A percentile compares a stretch with the other conserved stretches of the same genome.
Conservation (phyloP, 2,113 vertebrate genomes). For the Benitochromis conjunctus region DNA sequence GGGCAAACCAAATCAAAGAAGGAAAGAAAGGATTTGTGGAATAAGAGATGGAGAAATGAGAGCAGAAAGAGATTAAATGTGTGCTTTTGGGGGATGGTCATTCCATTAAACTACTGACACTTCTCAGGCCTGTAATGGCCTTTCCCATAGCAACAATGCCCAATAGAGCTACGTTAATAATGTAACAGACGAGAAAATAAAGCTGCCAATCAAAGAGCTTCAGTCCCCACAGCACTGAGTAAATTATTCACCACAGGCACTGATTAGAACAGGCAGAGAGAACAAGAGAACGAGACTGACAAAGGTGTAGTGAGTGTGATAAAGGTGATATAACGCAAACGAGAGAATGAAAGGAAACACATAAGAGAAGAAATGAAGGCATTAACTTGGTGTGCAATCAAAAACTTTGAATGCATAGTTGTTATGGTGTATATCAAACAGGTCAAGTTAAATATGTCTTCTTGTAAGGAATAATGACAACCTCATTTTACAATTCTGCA, state of each 20-base stretch:
- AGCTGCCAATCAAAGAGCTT: constrained; percentile 71
- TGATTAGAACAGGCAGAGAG: constrained; percentile 64
- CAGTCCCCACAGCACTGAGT: constrained; percentile 55
- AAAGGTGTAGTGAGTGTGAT: constrained; percentile 38
- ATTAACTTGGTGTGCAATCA: constrained; percentile 28
- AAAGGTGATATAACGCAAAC: constrained; percentile 3
- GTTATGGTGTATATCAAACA: constrained; percentile 6
- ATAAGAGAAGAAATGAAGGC: not conserved
- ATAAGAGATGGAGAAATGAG: not conserved
- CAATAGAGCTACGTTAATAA: constrained; percentile 65
- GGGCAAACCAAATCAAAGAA: not conserved
- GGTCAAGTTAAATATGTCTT: not conserved
- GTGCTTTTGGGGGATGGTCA: not conserved
- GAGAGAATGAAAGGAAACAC: not conserved
- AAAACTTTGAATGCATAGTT: not conserved
- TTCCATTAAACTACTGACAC: constrained; percentile 33
- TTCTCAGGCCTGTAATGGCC: constrained; percentile 29
- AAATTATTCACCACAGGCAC: constrained; percentile 74
- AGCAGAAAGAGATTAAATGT: not conserved
- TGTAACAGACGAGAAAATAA: constrained; percentile 67
- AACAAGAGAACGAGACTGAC: constrained; percentile 14
- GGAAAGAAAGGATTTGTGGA: not conserved
- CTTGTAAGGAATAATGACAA: not conserved
- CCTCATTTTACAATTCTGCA: not conserved
- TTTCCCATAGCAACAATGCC: constrained; percentile 48